A percentile compares a stretch with the other conserved stretches of the same genome.
phyloP scores from a whole-genome alignment of 2,113 vertebrate genomes.

The Jaculus jaculus region DNA sequence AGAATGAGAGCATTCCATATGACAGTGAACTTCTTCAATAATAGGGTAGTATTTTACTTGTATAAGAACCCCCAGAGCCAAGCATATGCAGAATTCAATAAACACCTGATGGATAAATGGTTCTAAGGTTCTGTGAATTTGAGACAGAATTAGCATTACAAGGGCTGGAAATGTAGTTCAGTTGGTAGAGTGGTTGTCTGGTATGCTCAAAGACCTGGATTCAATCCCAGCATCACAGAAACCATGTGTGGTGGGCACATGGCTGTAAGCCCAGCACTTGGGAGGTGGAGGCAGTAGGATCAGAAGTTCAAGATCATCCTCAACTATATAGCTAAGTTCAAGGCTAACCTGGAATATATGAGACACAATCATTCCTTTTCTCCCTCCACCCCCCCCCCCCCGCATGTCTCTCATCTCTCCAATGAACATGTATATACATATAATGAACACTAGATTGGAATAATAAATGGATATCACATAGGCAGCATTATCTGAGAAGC shows the following conservation, averaged over 20 bases:
- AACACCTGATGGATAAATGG: not conserved
- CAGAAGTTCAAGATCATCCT: too few relatives aligned
- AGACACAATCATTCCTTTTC: too few relatives aligned
- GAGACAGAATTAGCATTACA: constrained; percentile 6
- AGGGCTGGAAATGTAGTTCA: not conserved
- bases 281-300: too few relatives aligned
- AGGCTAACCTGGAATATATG: too few relatives aligned
- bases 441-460: not conserved
- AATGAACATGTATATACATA: too few relatives aligned
- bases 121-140: not conserved
- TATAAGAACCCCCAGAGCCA: not conserved
- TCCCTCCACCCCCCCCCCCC: too few relatives aligned
- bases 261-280: too few relatives aligned
- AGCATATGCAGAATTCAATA: not conserved
- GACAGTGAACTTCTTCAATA: not conserved
- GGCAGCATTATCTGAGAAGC: not conserved
- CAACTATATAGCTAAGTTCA: too few relatives aligned
- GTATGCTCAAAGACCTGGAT: too few relatives aligned
- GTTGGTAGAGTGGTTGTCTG: not conserved
- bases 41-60: not conserved
- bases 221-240: too few relatives aligned
- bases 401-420: too few relatives aligned
- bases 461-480: not conserved
- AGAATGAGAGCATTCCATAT: not conserved
- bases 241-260: too few relatives aligned